These are phyloP conservation scores for Keiferia lycopersicella DNA, from an alignment of 2,888 invertebrate genomes.

Conservation along the genomic window DNA sequence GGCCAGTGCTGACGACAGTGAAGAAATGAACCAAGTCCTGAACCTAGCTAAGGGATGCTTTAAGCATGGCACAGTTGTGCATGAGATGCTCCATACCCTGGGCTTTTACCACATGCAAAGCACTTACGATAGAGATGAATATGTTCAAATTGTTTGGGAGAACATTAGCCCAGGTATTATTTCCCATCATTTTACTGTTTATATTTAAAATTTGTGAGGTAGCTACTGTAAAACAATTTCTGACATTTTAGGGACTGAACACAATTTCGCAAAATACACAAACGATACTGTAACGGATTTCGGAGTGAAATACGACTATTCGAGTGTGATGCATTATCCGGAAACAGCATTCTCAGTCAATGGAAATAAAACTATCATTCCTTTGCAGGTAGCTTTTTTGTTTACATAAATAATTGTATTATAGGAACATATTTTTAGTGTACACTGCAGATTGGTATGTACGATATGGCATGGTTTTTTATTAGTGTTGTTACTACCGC, in stretches of 20 bases:
- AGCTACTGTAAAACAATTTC: not conserved
- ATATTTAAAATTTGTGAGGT: not conserved
- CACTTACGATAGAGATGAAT: constrained; percentile 88
- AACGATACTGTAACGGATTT: constrained; percentile 84
- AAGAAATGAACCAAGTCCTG: constrained; percentile 63
- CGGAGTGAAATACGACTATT: constrained; percentile 85
- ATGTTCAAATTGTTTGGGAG: constrained; percentile 86
- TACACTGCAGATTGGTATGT: no score
- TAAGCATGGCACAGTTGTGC: constrained; percentile 84
- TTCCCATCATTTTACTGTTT: no score
- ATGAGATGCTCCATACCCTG: constrained; percentile 89
- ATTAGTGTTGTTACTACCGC: no score
- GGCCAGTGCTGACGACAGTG: constrained; percentile 47
- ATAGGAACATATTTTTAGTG: not conserved
- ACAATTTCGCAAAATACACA: constrained; percentile 85
- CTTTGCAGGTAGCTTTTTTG: constrained; percentile 58
- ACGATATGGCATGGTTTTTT: no score
- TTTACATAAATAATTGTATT: not conserved
- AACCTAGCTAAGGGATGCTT: constrained; percentile 82
- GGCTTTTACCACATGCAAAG: constrained; percentile 94
- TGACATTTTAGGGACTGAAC: constrained; percentile 33
- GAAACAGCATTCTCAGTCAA: constrained; percentile 85
- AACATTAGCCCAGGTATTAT: constrained; percentile 82
- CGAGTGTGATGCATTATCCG: constrained; percentile 88
- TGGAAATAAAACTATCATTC: constrained; percentile 84